phyloP scores from a whole-genome alignment of 1,140 invertebrate species.

The Drosophila fuyamai region DNA sequence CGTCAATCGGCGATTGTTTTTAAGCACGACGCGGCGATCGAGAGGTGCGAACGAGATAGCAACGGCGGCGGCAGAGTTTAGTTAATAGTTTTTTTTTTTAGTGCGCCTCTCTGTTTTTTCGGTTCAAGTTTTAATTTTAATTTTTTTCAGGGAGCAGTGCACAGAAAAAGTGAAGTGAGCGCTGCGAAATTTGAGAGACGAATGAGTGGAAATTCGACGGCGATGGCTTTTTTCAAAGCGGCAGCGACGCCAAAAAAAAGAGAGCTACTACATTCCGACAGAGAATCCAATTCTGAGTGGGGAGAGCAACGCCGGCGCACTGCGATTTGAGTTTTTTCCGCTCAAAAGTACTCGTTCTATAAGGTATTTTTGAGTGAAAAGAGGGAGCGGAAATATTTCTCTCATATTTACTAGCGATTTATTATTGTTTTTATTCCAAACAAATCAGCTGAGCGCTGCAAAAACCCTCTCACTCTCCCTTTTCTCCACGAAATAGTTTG shows the following conservation, averaged over 20 bases:
- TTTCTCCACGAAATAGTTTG: neutral
- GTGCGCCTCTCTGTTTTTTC: constrained; percentile 37
- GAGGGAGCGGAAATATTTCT: constrained; percentile 5
- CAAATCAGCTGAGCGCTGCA: constrained; percentile 43
- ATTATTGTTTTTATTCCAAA: constrained; percentile 76
- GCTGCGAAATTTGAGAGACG: constrained; percentile 77
- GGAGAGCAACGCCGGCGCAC: constrained; percentile 42
- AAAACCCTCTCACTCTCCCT: constrained; percentile 1
- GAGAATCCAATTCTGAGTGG: constrained; percentile 9
- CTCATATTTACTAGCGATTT: constrained; percentile 40
- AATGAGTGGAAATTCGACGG: constrained; percentile 71
- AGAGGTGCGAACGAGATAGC: constrained; percentile 46
- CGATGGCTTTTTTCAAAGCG: constrained; percentile 36
- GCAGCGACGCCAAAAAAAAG: constrained; percentile 40
- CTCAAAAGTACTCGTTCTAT: constrained; percentile 4
- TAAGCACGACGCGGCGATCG: constrained; percentile 52
- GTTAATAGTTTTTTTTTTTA: constrained; percentile 50
- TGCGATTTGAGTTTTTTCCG: constrained; percentile 23
- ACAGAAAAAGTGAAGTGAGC: constrained; percentile 72
- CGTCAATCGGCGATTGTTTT: constrained; percentile 58
- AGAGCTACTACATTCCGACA: constrained; percentile 16
- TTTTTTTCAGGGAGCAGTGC: constrained; percentile 64
- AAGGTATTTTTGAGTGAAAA: constrained; percentile 15
- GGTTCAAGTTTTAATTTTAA: constrained; percentile 35
- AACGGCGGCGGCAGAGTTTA: constrained; percentile 44